phyloP scores from a whole-genome alignment of 2,797 vertebrate species.

The Falco berigora region DNA sequence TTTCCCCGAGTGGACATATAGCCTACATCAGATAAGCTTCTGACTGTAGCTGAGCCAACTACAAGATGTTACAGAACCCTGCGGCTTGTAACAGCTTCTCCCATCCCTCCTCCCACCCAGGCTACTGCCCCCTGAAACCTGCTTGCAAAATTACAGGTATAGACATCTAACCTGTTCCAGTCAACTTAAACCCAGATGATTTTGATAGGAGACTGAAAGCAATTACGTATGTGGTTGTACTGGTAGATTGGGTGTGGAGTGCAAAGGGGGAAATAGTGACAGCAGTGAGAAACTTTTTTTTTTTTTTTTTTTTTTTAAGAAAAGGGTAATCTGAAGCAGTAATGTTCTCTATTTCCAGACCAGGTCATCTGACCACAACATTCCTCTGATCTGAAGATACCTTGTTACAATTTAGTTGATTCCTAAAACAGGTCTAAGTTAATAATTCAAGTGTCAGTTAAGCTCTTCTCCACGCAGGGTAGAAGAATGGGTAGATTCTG shows the following conservation, averaged over 20 bases:
- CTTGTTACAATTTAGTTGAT: not conserved
- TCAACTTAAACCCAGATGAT: not conserved
- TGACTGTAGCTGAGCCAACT: not conserved
- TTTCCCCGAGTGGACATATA: not conserved
- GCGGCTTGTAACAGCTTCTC: not conserved
- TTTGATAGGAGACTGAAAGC: not conserved
- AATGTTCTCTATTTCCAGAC: not conserved
- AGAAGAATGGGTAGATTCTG: no score
- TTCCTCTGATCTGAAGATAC: not conserved
- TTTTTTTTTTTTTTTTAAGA: no score
- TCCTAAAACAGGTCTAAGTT: not conserved
- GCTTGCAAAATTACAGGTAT: not conserved
- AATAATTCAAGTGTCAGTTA: not conserved
- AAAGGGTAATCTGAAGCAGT: not conserved
- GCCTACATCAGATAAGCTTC: not conserved
- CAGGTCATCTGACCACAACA: not conserved
- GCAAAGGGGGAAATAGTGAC: not conserved
- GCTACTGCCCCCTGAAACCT: not conserved
- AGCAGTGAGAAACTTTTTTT: not conserved
- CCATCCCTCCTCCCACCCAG: not conserved
- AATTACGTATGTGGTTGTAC: not conserved
- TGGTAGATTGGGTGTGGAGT: not conserved
- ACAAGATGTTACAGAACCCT: accelerated
- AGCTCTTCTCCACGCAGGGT: not conserved
- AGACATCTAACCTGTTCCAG: not conserved